phyloP scores from a whole-genome alignment of 2,113 vertebrate species.

The Chelonoidis abingdonii region DNA sequence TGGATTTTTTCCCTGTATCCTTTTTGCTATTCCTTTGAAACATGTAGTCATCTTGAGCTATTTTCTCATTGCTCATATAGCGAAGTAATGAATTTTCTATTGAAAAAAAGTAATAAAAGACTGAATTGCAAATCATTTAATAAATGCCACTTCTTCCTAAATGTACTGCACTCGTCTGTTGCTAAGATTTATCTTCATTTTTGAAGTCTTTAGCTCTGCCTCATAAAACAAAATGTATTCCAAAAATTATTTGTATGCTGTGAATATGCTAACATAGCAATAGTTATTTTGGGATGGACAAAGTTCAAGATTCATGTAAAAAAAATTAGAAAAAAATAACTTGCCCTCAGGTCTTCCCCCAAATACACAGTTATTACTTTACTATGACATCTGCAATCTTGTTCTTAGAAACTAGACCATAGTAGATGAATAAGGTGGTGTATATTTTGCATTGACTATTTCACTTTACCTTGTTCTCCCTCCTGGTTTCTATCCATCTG shows the following conservation, averaged over 20 bases:
- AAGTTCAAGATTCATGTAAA: not conserved
- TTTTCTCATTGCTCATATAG: slow-evolving; percentile 94
- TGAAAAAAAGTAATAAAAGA: slow-evolving; percentile 69
- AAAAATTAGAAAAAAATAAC: not conserved
- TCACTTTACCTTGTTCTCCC: not conserved
- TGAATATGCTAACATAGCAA: not conserved
- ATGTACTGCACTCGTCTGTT: not conserved
- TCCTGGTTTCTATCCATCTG: not conserved
- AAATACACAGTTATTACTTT: not conserved
- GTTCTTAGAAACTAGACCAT: not conserved
- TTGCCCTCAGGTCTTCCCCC: not conserved
- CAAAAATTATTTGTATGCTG: not conserved
- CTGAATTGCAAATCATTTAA: slow-evolving; percentile 31
- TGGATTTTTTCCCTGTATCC: slow-evolving; percentile 92
- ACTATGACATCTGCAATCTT: fast-evolving
- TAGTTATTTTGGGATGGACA: not conserved
- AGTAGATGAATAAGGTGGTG: not conserved
- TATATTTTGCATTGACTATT: not conserved
- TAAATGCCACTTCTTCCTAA: not conserved
- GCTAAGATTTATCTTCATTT: slow-evolving; percentile 18
- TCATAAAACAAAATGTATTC: not conserved
- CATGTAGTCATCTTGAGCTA: slow-evolving; percentile 91
- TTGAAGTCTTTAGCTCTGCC: slow-evolving; percentile 36
- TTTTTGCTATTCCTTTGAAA: slow-evolving; percentile 92
- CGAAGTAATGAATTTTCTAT: slow-evolving; percentile 93